Percentiles rank a stretch among this genome's conserved stretches.
Conservation (phyloP, 2,113 vertebrate genomes). For the Cygnus buccinator region DNA sequence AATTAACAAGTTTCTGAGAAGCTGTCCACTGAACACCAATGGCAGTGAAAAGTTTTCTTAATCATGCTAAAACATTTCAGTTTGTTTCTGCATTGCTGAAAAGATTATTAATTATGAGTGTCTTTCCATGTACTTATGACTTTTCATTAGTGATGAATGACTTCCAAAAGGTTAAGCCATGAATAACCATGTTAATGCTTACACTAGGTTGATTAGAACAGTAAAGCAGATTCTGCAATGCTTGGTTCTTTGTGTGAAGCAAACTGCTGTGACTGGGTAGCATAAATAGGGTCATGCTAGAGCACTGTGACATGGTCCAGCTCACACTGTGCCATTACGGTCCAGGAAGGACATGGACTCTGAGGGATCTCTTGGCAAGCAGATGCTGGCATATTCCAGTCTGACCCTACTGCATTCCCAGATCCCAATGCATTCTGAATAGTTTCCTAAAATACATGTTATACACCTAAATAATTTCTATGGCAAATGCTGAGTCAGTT, state of each 20-base stretch:
- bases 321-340: not conserved
- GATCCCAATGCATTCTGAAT: not conserved
- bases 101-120: not conserved
- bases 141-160: constrained; percentile 9
- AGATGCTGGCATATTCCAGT: not conserved
- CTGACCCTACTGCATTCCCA: not conserved
- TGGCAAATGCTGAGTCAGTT: not conserved
- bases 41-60: not conserved
- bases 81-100: not conserved
- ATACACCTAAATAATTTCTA: not conserved
- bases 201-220: not conserved
- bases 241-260: not conserved
- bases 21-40: not conserved
- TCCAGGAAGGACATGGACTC: fast-evolving
- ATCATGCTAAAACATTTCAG: not conserved
- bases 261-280: fast-evolving
- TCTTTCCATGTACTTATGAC: not conserved
- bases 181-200: not conserved
- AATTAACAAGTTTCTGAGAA: not conserved
- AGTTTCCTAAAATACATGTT: not conserved
- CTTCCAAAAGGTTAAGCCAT: not conserved
- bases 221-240: not conserved
- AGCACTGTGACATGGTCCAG: fast-evolving
- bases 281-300: not conserved
- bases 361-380: fast-evolving